Conservation (phyloP, 2,888 invertebrate species). For the Dryobota labecula region DNA sequence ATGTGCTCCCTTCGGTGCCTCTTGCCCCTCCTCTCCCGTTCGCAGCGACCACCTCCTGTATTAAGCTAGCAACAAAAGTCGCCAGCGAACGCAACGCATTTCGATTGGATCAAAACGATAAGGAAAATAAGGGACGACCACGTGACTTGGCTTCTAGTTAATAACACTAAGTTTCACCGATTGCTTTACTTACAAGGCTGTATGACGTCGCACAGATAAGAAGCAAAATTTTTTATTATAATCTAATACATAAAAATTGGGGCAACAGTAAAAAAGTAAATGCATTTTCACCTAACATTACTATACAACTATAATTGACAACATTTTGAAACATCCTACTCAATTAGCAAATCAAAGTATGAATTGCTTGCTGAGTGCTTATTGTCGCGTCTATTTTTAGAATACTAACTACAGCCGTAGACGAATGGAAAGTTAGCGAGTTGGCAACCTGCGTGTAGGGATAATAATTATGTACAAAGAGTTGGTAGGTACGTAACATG, state of each 20-base stretch:
- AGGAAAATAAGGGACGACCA: conserved; percentile 78
- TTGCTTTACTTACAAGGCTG: conserved; percentile 68
- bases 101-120: conserved; percentile 80
- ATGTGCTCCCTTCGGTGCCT: conserved; percentile 84
- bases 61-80: conserved; percentile 77
- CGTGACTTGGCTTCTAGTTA: conserved; percentile 73
- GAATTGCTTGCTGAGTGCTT: conserved; percentile 79
- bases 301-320: conserved; percentile 9
- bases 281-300: conserved; percentile 20
- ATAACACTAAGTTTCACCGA: conserved; percentile 70
- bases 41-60: conserved; percentile 78
- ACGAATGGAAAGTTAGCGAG: conserved; percentile 88
- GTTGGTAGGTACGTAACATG: conserved; percentile 35
- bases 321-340: conserved; percentile 27
- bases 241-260: conserved; percentile 47
- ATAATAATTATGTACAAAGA: conserved; percentile 68
- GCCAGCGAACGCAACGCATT: conserved; percentile 74
- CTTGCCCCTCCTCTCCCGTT: conserved; percentile 83
- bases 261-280: conserved; percentile 28
- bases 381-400: conserved; percentile 86
- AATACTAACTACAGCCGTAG: conserved; percentile 76
- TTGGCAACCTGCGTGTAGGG: conserved; percentile 73
- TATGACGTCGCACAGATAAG: conserved; percentile 75
- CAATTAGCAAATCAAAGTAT: conserved; percentile 73
- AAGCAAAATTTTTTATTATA: conserved; percentile 62